A percentile compares a stretch with the other conserved stretches of the same genome.
phyloP scores from a whole-genome alignment of 2,888 invertebrate species.

The Pheosia tremula region DNA sequence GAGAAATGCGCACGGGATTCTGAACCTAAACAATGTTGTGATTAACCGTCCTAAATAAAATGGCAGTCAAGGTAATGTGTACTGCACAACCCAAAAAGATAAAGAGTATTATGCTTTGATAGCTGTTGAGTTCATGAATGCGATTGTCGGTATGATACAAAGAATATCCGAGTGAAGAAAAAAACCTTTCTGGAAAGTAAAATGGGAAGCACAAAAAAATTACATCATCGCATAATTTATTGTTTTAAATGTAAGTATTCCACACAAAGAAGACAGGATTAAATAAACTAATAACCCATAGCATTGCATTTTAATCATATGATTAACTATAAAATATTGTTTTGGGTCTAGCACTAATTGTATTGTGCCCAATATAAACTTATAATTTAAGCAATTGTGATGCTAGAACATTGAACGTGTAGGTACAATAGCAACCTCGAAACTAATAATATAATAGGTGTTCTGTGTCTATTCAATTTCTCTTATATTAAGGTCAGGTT shows the following conservation, averaged over 20 bases:
- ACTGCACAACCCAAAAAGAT: constrained; percentile 44
- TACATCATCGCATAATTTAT: constrained; percentile 19
- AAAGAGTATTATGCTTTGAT: constrained; percentile 49
- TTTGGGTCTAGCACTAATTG: no score
- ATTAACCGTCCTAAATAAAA: constrained; percentile 30
- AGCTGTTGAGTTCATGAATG: constrained; percentile 28
- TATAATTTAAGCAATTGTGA: no score
- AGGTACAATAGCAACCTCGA: background rate
- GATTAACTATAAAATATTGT: no score
- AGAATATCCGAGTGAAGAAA: constrained; percentile 39
- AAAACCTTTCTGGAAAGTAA: constrained; percentile 48
- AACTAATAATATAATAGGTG: constrained; percentile 5
- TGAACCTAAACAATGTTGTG: constrained; percentile 45
- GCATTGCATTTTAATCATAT: no score
- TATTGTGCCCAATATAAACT: no score
- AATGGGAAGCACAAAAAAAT: constrained; percentile 41
- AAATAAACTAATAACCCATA: background rate
- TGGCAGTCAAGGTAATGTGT: constrained; percentile 37
- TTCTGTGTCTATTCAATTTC: constrained; percentile 8
- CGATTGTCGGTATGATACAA: constrained; percentile 58
- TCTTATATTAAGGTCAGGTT: constrained; percentile 10
- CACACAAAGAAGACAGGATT: constrained; percentile 6
- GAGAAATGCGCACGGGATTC: constrained; percentile 49
- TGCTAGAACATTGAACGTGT: background rate
- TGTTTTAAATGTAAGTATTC: constrained; percentile 19